Evolutionary conservation across 2,888 invertebrate species (phyloP).

Genomic region (Mechanitis mazaeus): DNA sequence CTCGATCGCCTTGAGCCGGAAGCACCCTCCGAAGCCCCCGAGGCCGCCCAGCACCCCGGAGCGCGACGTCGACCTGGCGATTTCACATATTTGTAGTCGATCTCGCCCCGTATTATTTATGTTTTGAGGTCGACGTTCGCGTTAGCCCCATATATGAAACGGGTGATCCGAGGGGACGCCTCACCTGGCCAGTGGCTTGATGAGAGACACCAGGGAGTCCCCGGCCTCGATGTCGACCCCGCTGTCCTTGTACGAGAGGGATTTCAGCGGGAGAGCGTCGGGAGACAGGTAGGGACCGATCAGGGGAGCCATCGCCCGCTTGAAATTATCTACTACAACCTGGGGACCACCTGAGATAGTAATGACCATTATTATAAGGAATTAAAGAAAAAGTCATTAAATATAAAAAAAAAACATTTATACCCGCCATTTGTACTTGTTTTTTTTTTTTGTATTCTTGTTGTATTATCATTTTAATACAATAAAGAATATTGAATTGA

Average conservation of each 20-base stretch:
- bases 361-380: neutral
- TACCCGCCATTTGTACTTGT: no score
- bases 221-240: constrained; percentile 94
- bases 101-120: neutral
- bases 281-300: constrained; percentile 44
- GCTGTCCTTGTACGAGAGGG: constrained; percentile 85
- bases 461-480: no score
- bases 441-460: no score
- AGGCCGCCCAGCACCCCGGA: constrained; percentile 84
- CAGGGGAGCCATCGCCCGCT: constrained; percentile 76
- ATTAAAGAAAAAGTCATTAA: no score
- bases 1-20: constrained; percentile 83
- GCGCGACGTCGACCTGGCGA: constrained; percentile 79
- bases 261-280: constrained; percentile 44
- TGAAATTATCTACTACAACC: constrained; percentile 82
- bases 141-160: no score
- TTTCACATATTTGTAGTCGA: neutral
- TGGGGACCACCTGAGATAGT: constrained; percentile 64
- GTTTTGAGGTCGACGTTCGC: no score
- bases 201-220: constrained; percentile 84
- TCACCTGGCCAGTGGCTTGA: constrained; percentile 72
- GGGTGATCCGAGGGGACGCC: neutral
- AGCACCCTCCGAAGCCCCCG: constrained; percentile 93
- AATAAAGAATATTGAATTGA: no score
- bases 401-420: no score